Evolutionary conservation across 2,888 invertebrate genomes (phyloP), one percentile per base, ranked within the genome.

Genomic region (Dolichomitus sp.): DNA sequence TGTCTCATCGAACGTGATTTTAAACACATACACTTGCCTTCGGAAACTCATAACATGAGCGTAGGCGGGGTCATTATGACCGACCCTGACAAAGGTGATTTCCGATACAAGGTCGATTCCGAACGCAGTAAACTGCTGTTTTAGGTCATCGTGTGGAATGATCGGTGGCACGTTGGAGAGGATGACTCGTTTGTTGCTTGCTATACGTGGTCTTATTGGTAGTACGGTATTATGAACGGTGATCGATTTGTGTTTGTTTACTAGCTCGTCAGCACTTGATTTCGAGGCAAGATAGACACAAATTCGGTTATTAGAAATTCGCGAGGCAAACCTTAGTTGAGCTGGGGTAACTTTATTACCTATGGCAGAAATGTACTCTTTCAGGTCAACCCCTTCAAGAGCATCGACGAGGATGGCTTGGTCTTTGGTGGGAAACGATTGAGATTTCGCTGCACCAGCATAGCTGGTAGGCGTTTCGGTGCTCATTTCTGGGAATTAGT

Each of bases 111-210:
- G 12, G 14, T 45, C 4, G 4, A 45, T 45, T 14, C 12, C 14
- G 14, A 14, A 1, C 2, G 14, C 3, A 12, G 12, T n/a, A 14
- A 45, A n/a, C 14, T 12, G 1, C 4, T n/a, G 12, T 14, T 45
- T 14, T 12, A 45, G 4, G 45, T 45, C 45, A 14, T 5, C 14
- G 14, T 45, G 45, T n/a, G 45, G n/a, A 45, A 23, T n/a, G n/a
- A 89, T 54, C 19, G 84, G 87, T 68, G 80, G 82, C 0, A 89
- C 87, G 73, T 89, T 88, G 11, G 88, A 89, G 7, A 89, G 54
- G n/a, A 78, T 73, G 40, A 78, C 54, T 11, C 78, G 54, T 50
- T 81, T 42, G 11, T 45, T 50, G 52, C 23, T 23, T 2, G 23
- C 23, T 23, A 23, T 23, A 48, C 88, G 75, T 48, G 84, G 80